Conservation (phyloP, 1,140 invertebrate species). For the Lepidurus couesii region DNA sequence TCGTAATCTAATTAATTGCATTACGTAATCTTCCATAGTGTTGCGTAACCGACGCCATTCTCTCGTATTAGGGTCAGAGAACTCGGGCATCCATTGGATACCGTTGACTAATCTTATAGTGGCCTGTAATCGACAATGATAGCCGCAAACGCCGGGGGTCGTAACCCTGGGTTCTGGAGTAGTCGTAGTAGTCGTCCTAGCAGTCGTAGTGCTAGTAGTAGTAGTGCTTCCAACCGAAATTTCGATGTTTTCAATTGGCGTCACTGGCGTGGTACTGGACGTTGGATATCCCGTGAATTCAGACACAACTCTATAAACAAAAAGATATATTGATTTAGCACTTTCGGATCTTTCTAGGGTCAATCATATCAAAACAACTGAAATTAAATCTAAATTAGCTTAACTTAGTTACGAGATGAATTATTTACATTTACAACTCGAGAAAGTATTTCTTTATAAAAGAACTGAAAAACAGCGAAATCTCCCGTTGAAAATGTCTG, state of each 20-base stretch:
- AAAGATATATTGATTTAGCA: slow-evolving; percentile 33
- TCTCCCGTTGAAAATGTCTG: too few species aligned
- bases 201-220: slow-evolving; percentile 56
- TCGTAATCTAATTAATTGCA: slow-evolving; percentile 23
- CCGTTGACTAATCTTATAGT: slow-evolving; percentile 75
- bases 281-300: slow-evolving; percentile 85
- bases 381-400: too few species aligned
- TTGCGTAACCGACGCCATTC: slow-evolving; percentile 73
- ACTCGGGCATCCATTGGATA: slow-evolving; percentile 70
- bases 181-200: slow-evolving; percentile 65
- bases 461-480: too few species aligned
- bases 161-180: slow-evolving; percentile 60
- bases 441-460: too few species aligned
- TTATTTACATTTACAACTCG: too few species aligned
- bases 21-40: slow-evolving; percentile 56
- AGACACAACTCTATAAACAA: slow-evolving; percentile 64
- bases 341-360: too few species aligned
- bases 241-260: slow-evolving; percentile 45
- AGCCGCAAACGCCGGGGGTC: slow-evolving; percentile 68
- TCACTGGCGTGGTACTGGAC: slow-evolving; percentile 68
- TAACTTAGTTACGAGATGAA: too few species aligned
- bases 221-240: slow-evolving; percentile 44
- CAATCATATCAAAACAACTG: too few species aligned
- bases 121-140: slow-evolving; percentile 73
- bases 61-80: slow-evolving; percentile 74